Evolutionary conservation across 2,888 invertebrate species (phyloP).

Genomic region (Himalopsyche anomala): DNA sequence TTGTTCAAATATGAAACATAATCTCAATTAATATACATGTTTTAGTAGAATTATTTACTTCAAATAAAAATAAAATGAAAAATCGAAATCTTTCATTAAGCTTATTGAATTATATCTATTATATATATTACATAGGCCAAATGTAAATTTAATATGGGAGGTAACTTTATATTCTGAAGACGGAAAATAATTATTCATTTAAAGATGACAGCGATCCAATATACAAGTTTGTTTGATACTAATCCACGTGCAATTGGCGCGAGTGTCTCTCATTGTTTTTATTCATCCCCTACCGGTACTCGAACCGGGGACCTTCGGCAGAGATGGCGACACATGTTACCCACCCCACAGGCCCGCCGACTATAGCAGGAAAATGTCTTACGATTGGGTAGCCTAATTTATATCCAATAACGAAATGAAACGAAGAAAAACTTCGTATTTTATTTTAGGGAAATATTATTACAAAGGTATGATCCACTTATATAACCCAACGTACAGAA

Average conservation of each 20-base stretch:
- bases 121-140: no score
- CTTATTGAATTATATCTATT: no score
- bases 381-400: constrained; percentile 64
- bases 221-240: constrained; percentile 47
- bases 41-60: no score
- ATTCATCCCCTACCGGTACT: constrained; percentile 39
- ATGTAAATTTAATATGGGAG: no score
- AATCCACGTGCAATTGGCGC: constrained; percentile 59
- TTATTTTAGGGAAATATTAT: constrained; percentile 65
- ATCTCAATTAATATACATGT: no score
- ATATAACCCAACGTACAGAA: constrained; percentile 56
- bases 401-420: constrained; percentile 66
- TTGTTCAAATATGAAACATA: no score
- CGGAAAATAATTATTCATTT: constrained; percentile 52
- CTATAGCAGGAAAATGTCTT: constrained; percentile 53
- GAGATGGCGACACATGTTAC: constrained; percentile 62
- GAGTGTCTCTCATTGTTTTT: constrained; percentile 45
- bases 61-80: no score
- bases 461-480: constrained; percentile 60
- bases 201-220: constrained; percentile 48
- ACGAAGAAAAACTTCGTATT: constrained; percentile 64
- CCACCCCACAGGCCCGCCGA: constrained; percentile 46
- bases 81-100: no score
- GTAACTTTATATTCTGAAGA: no score
- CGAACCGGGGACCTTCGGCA: constrained; percentile 44